phyloP scores from a whole-genome alignment of 2,888 invertebrate genomes.

The Amiota minor region DNA sequence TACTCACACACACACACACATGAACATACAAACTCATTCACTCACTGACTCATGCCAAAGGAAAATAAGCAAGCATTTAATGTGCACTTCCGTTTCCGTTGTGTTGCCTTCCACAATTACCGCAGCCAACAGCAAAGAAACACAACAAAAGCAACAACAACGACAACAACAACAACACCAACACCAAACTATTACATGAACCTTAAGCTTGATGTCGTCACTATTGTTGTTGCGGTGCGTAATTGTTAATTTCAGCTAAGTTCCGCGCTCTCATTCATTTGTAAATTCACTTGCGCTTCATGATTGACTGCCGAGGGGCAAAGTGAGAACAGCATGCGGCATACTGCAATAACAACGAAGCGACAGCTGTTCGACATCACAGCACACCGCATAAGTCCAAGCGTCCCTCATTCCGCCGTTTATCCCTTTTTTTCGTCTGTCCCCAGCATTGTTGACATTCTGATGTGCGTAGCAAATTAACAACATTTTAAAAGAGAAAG shows the following conservation, averaged over 20 bases:
- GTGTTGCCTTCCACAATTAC: constrained; percentile 48
- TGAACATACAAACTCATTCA: not conserved
- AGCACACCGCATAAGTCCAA: not conserved
- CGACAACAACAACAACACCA: not conserved
- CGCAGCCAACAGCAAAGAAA: too few species aligned
- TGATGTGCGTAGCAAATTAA: constrained; percentile 60
- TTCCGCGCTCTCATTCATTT: constrained; percentile 14
- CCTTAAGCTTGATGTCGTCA: constrained; percentile 16
- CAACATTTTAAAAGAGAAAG: constrained; percentile 56
- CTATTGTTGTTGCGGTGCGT: constrained; percentile 51
- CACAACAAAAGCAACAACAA: constrained; percentile 41
- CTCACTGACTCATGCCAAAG: not conserved
- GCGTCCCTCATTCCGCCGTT: not conserved
- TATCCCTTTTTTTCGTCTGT: too few species aligned
- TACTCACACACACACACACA: not conserved
- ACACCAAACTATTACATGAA: not conserved
- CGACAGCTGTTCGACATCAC: not conserved
- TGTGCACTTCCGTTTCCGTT: constrained; percentile 65
- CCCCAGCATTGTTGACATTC: constrained; percentile 50
- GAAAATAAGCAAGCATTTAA: constrained; percentile 45
- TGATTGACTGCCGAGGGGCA: constrained; percentile 15
- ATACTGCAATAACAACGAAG: not conserved
- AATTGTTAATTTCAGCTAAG: constrained; percentile 62
- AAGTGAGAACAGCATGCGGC: not conserved
- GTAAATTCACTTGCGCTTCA: not conserved